phyloP scores from a whole-genome alignment of 2,888 invertebrate species.

The Leptinotarsa juncta region DNA sequence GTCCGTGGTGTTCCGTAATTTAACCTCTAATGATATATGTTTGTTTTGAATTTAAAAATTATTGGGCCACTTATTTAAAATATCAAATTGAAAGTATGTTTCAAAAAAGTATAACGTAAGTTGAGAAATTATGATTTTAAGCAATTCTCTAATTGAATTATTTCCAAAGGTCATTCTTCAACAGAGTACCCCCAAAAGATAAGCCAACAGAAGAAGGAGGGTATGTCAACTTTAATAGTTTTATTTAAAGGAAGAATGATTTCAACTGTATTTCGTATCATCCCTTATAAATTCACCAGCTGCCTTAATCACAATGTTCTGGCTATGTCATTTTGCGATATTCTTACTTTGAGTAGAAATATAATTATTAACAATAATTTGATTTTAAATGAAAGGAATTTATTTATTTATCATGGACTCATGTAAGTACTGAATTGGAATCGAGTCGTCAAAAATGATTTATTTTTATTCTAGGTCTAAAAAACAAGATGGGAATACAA shows the following conservation, averaged over 20 bases:
- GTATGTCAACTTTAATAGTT: slow-evolving; percentile 36
- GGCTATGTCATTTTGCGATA: not conserved
- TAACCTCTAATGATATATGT: not conserved
- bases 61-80: not conserved
- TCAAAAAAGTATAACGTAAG: slow-evolving; percentile 62
- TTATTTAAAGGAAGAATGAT: not conserved
- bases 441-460: not conserved
- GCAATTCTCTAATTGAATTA: not conserved
- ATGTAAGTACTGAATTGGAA: not conserved
- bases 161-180: slow-evolving; percentile 43
- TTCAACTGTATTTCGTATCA: not conserved
- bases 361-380: not conserved
- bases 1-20: too few species aligned
- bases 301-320: not conserved
- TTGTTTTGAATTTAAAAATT: not conserved
- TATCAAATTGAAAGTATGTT: slow-evolving; percentile 50
- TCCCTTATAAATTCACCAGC: not conserved
- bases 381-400: not conserved
- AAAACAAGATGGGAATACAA: not conserved
- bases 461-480: slow-evolving; percentile 4
- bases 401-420: not conserved
- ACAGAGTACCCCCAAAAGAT: slow-evolving; percentile 30
- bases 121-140: slow-evolving; percentile 22
- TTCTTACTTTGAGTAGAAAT: not conserved
- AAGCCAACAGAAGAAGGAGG: slow-evolving; percentile 32